Evolutionary conservation across 2,888 invertebrate genomes (phyloP), one percentile per base, ranked within the genome.

Genomic region (Cyaniris semiargus): DNA sequence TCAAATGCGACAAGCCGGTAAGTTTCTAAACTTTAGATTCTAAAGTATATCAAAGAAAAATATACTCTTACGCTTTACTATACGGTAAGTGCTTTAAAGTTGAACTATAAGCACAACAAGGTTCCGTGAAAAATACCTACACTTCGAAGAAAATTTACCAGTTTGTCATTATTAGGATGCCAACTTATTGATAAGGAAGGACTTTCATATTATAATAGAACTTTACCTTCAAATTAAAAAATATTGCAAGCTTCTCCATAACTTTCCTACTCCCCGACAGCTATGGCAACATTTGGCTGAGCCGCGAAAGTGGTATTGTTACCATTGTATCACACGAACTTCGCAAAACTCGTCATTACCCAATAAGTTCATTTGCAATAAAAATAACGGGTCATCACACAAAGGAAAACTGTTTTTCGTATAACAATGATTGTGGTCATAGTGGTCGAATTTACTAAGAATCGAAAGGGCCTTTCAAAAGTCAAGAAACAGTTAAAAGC

Each of bases 271-370:
- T 82, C 85, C 84, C 84, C 80, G 84, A 86, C 82, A 70, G 78
- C 80, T 83, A 83, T 83, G 79, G 81, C 83, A 87, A 87, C 92
- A 92, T 90, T 90, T 91, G 90, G 90, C 81, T 80, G 83, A 84
- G 89, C 89, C 89, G 87, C 90, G 89, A 89, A 91, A 91, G 88
- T 89, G 85, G 86, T 80, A 87, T 86, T 86, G 82, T 84, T 85
- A 82, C 83, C 84, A 84, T 85, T 90, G 86, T 87, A 88, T 87
- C 87, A 85, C 83, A 83, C 85, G 82, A 80, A 83, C 81, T 82
- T 81, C 82, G 78, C 48, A 80, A 83, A 84, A 82, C 84, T 83
- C 85, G 84, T 87, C 84, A 88, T 90, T 89, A 87, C 83, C 78
- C 81, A 83, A 87, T 83, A 82, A 85, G 84, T 87, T 86, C 82